phyloP scores from a whole-genome alignment of 2,888 invertebrate species.

The Harmothoe impar region DNA sequence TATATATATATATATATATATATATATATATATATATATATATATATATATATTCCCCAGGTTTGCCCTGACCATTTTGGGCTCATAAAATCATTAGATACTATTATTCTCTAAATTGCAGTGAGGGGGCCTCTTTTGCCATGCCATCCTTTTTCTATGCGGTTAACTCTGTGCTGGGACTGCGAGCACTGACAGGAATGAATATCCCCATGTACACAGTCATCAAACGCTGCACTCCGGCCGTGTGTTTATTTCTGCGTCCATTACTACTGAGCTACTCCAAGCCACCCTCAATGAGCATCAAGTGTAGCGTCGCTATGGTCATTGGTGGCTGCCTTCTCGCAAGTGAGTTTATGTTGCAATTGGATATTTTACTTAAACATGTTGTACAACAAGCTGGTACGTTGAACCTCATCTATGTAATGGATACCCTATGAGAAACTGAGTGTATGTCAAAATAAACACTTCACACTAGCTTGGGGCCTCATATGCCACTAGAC shows the following conservation, averaged over 20 bases:
- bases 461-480: too few species aligned
- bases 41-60: too few species aligned
- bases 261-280: slow-evolving; percentile 81
- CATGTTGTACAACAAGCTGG: too few species aligned
- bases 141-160: slow-evolving; percentile 84
- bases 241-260: slow-evolving; percentile 82
- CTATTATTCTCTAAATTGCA: too few species aligned
- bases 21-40: too few species aligned
- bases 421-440: neutral
- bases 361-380: neutral
- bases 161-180: slow-evolving; percentile 83
- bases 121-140: slow-evolving; percentile 81
- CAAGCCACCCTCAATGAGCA: slow-evolving; percentile 76
- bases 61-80: too few species aligned
- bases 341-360: slow-evolving; percentile 77
- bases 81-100: too few species aligned
- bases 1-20: too few species aligned
- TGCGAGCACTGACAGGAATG: slow-evolving; percentile 84
- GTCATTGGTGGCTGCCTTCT: slow-evolving; percentile 83
- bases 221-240: slow-evolving; percentile 84
- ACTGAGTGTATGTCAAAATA: neutral
- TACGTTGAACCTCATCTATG: too few species aligned
- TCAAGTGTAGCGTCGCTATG: slow-evolving; percentile 76
- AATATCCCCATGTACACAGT: slow-evolving; percentile 85
- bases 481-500: too few species aligned